A percentile compares a stretch with the other conserved stretches of the same genome.
Conservation (phyloP, 2,113 vertebrate genomes). For the Elephantulus edwardii region DNA sequence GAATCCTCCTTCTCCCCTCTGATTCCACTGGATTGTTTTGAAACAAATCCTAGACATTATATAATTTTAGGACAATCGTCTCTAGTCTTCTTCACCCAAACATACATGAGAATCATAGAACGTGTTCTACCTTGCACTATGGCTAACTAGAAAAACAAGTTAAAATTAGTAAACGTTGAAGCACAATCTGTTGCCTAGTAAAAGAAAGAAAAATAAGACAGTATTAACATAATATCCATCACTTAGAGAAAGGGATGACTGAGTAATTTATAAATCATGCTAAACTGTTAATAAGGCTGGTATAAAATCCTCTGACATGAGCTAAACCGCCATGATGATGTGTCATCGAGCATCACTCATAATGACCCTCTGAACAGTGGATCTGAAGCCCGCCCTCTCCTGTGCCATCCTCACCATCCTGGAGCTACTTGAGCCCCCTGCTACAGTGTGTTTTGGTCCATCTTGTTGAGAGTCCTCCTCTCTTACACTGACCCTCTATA, state of each 20-base stretch:
- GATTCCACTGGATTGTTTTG: not conserved
- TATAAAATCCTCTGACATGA: constrained; percentile 18
- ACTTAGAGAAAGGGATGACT: constrained; percentile 21
- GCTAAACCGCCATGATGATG: too few relatives aligned
- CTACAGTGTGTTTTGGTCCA: too few relatives aligned
- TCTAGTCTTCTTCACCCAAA: constrained; percentile 21
- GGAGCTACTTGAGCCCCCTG: too few relatives aligned
- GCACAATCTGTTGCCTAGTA: not conserved
- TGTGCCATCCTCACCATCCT: too few relatives aligned
- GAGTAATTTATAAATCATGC: constrained; percentile 24
- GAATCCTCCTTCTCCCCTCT: not conserved
- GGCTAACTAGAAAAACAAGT: constrained; percentile 17
- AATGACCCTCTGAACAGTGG: too few relatives aligned
- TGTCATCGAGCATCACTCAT: too few relatives aligned
- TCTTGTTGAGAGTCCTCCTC: too few relatives aligned
- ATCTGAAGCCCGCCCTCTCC: too few relatives aligned
- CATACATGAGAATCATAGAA: not conserved
- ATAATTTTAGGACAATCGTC: constrained; percentile 3
- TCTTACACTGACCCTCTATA: too few relatives aligned
- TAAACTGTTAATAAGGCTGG: constrained; percentile 37
- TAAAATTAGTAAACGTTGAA: constrained; percentile 28
- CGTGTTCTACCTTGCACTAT: not conserved
- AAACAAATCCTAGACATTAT: not conserved
- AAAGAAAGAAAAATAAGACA: constrained; percentile 35
- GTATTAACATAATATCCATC: not conserved